A percentile compares a stretch with the other conserved stretches of the same genome.
phyloP scores from a whole-genome alignment of 2,113 vertebrate species.

The Meleagris gallopavo region DNA sequence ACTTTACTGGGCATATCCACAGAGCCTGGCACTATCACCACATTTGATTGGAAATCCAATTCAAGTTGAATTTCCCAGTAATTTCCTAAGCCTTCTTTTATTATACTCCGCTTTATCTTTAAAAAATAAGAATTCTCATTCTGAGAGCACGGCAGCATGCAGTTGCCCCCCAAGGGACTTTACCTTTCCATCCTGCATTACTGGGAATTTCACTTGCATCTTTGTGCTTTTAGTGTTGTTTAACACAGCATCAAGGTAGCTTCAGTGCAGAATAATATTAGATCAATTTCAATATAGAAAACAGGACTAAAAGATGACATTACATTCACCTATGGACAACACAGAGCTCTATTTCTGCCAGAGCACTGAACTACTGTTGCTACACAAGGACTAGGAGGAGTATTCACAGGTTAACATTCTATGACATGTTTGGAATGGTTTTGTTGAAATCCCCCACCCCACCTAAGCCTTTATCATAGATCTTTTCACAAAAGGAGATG shows the following conservation, averaged over 20 bases:
- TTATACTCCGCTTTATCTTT: background rate
- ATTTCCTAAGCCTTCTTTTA: background rate
- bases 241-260: background rate
- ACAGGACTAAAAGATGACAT: background rate
- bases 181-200: background rate
- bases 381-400: background rate
- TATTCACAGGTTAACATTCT: background rate
- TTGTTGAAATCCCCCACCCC: conserved; percentile 8
- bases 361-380: background rate
- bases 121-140: background rate
- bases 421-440: background rate
- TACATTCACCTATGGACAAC: background rate
- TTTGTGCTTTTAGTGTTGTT: background rate
- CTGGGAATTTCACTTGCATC: background rate
- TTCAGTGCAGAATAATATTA: background rate
- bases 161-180: background rate
- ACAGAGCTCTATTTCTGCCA: background rate
- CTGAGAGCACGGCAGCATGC: rapidly evolving
- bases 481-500: conserved; percentile 9
- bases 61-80: background rate
- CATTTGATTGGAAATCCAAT: background rate
- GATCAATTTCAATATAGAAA: background rate
- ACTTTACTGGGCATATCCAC: background rate
- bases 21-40: background rate
- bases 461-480: conserved; percentile 16